Evolutionary conservation across 1,140 invertebrate genomes (phyloP).

Genomic region (Nylanderia fulva): DNA sequence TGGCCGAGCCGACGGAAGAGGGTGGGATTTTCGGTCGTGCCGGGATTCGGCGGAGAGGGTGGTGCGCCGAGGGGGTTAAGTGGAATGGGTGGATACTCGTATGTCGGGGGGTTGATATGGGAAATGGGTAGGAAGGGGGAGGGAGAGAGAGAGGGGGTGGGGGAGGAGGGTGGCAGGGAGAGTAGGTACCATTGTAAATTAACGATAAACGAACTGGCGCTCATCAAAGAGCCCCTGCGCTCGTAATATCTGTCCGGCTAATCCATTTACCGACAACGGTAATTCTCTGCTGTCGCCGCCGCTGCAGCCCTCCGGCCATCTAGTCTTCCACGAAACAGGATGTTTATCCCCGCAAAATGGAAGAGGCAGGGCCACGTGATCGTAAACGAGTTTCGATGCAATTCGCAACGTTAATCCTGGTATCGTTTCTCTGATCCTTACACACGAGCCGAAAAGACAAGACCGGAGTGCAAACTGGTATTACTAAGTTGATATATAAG

Average conservation of each 20-base stretch:
- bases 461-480: conserved; percentile 29
- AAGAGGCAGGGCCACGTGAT: conserved; percentile 24
- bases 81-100: conserved; percentile 68
- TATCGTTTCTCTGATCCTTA: conserved; percentile 56
- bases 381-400: conserved; percentile 47
- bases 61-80: conserved; percentile 58
- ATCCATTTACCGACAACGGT: conserved; percentile 77
- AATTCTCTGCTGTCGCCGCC: conserved; percentile 74
- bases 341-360: conserved; percentile 49
- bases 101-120: conserved; percentile 52
- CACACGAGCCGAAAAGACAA: conserved; percentile 60
- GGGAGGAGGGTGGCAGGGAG: conserved; percentile 19
- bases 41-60: conserved; percentile 65
- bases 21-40: conserved; percentile 71
- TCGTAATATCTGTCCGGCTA: conserved; percentile 76
- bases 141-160: background rate
- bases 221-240: conserved; percentile 75
- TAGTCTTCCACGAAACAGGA: conserved; percentile 61
- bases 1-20: conserved; percentile 66
- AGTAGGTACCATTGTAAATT: conserved; percentile 75
- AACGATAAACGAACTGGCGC: conserved; percentile 78
- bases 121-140: conserved; percentile 37
- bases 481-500: conserved; percentile 16
- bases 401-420: conserved; percentile 56
- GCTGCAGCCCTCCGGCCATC: conserved; percentile 53